Conservation (phyloP, 2,797 vertebrate species). For the Smutsia gigantea region DNA sequence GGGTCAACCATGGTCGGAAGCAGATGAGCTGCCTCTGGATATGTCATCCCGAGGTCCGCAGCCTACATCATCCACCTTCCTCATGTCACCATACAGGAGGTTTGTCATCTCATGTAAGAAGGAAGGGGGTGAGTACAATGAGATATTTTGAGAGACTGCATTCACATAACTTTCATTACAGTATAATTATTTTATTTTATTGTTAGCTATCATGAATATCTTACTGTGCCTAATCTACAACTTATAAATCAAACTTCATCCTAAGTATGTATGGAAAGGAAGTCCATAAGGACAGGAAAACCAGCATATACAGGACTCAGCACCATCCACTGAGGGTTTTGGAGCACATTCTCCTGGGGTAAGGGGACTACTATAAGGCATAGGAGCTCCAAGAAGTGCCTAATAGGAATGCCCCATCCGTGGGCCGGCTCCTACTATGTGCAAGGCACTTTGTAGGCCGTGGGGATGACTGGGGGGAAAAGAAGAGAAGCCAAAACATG, state of each 20-base stretch:
- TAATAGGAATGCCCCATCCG: too few species aligned
- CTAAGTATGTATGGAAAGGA: background rate
- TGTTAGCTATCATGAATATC: background rate
- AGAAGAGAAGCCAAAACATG: background rate
- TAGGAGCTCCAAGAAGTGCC: background rate
- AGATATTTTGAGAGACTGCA: background rate
- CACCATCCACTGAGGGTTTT: background rate
- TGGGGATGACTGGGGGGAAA: background rate
- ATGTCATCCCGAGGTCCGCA: rapidly evolving
- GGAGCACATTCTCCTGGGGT: too few species aligned
- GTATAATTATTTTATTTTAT: background rate
- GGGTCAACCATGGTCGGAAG: background rate
- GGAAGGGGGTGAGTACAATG: background rate
- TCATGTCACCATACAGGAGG: background rate
- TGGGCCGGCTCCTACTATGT: background rate
- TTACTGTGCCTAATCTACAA: too few species aligned
- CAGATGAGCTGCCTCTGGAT: background rate
- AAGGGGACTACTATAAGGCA: background rate
- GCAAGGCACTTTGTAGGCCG: background rate
- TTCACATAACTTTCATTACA: background rate
- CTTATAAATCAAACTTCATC: background rate
- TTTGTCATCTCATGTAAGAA: too few species aligned
- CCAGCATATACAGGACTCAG: background rate
- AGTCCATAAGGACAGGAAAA: background rate
- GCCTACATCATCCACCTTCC: background rate